Conservation (phyloP, 2,113 vertebrate genomes). For the Platichthys flesus region DNA sequence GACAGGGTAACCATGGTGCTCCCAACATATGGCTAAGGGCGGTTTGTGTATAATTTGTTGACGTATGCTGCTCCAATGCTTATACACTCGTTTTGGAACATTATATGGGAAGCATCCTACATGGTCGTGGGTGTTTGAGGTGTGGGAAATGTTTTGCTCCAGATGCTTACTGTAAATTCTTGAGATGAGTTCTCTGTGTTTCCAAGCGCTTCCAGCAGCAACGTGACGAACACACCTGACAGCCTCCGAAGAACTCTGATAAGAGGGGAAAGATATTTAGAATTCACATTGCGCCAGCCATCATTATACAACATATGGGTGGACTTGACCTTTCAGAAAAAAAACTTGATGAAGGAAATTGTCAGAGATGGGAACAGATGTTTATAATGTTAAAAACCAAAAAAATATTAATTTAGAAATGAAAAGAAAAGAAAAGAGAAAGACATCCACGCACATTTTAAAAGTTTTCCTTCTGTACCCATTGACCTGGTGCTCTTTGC, state of each 20-base stretch:
- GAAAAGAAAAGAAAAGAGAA: not conserved
- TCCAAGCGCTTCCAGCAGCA: conserved; percentile 1
- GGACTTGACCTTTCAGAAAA: not conserved
- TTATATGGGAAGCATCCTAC: not conserved
- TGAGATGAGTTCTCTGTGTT: not conserved
- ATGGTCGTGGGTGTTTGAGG: not conserved
- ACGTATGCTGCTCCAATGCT: not conserved
- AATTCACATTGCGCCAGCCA: not conserved
- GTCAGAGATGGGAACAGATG: not conserved
- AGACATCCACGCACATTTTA: not conserved
- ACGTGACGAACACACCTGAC: conserved; percentile 19
- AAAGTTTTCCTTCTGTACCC: not conserved
- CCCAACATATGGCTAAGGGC: not conserved
- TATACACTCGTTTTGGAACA: not conserved
- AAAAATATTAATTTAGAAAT: not conserved
- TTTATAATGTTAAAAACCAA: not conserved
- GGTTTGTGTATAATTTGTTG: not conserved
- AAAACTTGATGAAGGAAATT: not conserved
- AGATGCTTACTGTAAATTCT: conserved; percentile 42
- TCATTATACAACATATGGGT: not conserved
- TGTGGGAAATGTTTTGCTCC: not conserved
- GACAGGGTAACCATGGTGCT: not conserved
- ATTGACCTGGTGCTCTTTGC: conserved; percentile 9
- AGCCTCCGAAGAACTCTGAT: conserved; percentile 24
- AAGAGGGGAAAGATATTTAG: not conserved